phyloP scores from a whole-genome alignment of 2,113 vertebrate genomes.

The Gopherus evgoodei region DNA sequence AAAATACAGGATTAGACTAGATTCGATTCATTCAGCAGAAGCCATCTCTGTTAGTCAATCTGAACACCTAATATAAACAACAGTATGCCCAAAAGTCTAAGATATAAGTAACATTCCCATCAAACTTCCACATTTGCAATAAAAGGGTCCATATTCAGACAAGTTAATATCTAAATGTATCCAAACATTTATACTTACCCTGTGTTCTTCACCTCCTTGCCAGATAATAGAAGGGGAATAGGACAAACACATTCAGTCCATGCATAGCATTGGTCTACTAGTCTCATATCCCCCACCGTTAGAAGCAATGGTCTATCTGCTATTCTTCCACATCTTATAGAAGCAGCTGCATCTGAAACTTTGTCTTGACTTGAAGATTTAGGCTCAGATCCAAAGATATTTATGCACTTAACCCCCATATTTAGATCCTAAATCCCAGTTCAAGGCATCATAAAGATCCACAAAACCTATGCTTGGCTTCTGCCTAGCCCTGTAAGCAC shows the following conservation, averaged over 20 bases:
- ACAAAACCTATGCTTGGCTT: not conserved
- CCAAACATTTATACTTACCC: not conserved
- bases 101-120: not conserved
- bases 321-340: not conserved
- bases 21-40: not conserved
- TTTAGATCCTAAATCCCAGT: not conserved
- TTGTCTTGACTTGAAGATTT: not conserved
- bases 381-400: not conserved
- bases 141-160: not conserved
- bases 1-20: not conserved
- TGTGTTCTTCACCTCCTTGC: not conserved
- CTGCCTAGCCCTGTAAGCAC: not conserved
- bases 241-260: not conserved
- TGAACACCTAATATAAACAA: accelerated
- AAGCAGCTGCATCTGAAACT: not conserved
- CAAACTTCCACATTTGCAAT: not conserved
- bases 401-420: not conserved
- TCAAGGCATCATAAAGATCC: not conserved
- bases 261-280: not conserved
- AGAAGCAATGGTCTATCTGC: not conserved
- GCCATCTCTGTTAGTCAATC: not conserved
- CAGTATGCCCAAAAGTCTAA: not conserved
- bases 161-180: not conserved
- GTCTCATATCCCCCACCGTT: not conserved
- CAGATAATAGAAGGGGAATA: not conserved